Evolutionary conservation across 2,888 invertebrate genomes (phyloP).

Genomic region (Formica aserva): DNA sequence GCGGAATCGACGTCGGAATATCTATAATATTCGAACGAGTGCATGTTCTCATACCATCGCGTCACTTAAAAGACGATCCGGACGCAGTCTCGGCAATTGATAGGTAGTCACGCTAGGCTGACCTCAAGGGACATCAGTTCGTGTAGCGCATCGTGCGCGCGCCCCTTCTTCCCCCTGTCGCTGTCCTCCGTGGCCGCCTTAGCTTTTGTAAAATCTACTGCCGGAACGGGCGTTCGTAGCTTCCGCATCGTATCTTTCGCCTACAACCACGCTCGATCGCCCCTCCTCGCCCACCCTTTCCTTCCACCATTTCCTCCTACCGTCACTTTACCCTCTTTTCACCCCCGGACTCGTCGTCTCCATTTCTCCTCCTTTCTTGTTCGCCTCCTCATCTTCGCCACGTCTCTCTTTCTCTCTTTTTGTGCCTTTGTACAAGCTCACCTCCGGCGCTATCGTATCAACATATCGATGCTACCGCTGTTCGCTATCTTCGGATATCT

Average conservation of each 20-base stretch:
- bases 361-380: conserved; percentile 38
- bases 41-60: conserved; percentile 72
- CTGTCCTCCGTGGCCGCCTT: conserved; percentile 46
- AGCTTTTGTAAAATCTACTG: conserved; percentile 73
- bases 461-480: conserved; percentile 69
- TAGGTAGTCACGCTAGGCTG: conserved; percentile 80
- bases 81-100: conserved; percentile 78
- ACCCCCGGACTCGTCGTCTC: conserved; percentile 28
- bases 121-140: conserved; percentile 79
- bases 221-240: conserved; percentile 68
- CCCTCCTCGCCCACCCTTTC: conserved; percentile 43
- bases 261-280: conserved; percentile 60
- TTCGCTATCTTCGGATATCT: conserved; percentile 70
- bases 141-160: conserved; percentile 60
- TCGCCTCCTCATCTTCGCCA: conserved; percentile 39
- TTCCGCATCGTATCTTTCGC: conserved; percentile 74
- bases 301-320: conserved; percentile 21
- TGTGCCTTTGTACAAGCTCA: conserved; percentile 66
- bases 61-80: conserved; percentile 72
- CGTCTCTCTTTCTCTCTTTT: conserved; percentile 49
- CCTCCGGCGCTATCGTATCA: conserved; percentile 68
- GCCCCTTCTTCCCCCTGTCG: conserved; percentile 28
- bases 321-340: conserved; percentile 37
- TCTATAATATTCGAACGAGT: conserved; percentile 68
- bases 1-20: conserved; percentile 72